Percentiles rank a stretch among this genome's conserved stretches.
These are phyloP conservation scores for Pygocentrus nattereri DNA, from an alignment of 2,797 vertebrate species.

Conservation along the genomic window DNA sequence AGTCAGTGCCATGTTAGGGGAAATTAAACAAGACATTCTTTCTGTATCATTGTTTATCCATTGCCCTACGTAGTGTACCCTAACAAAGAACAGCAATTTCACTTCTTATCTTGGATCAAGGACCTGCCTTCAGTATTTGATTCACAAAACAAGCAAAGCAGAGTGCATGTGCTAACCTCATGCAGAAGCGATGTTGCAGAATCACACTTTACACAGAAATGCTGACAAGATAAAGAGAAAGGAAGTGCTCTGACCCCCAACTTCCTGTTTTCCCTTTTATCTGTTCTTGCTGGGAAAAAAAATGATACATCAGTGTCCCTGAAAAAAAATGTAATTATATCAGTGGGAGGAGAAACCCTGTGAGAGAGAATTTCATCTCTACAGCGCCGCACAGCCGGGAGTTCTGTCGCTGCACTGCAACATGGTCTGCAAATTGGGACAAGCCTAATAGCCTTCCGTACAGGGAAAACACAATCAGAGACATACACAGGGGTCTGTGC, in stretches of 20 bases:
- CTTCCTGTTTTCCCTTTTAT: conserved; percentile 49
- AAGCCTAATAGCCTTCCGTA: conserved; percentile 52
- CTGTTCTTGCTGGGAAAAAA: conserved; percentile 45
- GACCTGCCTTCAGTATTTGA: neutral
- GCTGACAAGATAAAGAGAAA: conserved; percentile 58
- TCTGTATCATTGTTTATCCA: neutral
- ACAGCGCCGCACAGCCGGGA: conserved; percentile 51
- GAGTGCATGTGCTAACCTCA: neutral
- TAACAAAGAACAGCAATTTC: neutral
- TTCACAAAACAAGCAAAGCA: neutral
- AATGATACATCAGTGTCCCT: conserved; percentile 58
- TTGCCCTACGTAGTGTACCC: neutral
- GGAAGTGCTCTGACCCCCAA: conserved; percentile 42
- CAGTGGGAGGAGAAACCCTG: conserved; percentile 59
- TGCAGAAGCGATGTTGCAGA: conserved; percentile 33
- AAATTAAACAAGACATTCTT: neutral
- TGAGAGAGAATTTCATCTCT: conserved; percentile 62
- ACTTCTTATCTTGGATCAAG: neutral
- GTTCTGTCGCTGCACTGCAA: conserved; percentile 60
- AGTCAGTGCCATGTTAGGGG: neutral
- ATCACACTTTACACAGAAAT: conserved; percentile 30
- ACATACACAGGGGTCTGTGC: conserved; percentile 10
- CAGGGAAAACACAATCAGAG: conserved; percentile 62
- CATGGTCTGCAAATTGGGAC: conserved; percentile 59
- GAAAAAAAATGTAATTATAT: conserved; percentile 68